A percentile compares a stretch with the other conserved stretches of the same genome.
Evolutionary conservation across 2,888 invertebrate genomes (phyloP).

Genomic region (Anagyrus pseudococci): DNA sequence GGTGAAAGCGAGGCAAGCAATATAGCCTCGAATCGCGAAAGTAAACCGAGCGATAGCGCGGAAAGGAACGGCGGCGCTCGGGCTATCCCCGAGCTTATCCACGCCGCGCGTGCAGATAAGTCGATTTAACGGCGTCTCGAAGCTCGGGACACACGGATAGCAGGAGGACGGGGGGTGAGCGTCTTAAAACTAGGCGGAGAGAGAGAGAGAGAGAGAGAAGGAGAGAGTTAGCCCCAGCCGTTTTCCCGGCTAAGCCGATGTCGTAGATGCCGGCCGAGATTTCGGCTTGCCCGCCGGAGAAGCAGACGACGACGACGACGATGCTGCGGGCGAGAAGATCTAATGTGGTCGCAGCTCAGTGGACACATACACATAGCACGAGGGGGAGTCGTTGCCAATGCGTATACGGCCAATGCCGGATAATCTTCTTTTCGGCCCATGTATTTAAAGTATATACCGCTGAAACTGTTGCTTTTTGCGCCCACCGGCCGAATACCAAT

Average conservation of each 20-base stretch:
- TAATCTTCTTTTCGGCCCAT: no score
- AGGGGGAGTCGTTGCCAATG: background rate
- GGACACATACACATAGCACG: background rate
- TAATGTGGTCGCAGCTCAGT: background rate
- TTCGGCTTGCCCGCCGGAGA: slow-evolving; percentile 16
- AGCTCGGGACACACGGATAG: no score
- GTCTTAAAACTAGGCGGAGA: background rate
- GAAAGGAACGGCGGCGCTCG: background rate
- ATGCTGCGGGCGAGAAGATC: background rate
- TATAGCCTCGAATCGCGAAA: no score
- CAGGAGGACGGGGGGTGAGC: background rate
- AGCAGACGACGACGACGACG: background rate
- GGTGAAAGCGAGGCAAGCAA: no score
- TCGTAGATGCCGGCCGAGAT: slow-evolving; percentile 23
- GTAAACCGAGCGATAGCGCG: slow-evolving; percentile 37
- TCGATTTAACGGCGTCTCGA: slow-evolving; percentile 46
- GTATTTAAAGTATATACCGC: no score
- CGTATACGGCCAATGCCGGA: no score
- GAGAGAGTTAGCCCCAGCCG: background rate
- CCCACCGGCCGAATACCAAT: no score
- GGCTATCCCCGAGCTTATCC: slow-evolving; percentile 41
- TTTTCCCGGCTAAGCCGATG: slow-evolving; percentile 20
- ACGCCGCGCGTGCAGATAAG: slow-evolving; percentile 42
- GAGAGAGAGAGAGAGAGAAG: slow-evolving; percentile 11
- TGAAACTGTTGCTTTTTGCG: no score